These are phyloP conservation scores for Rhynchophorus ferrugineus DNA, from an alignment of 1,140 invertebrate genomes.

Conservation along the genomic window DNA sequence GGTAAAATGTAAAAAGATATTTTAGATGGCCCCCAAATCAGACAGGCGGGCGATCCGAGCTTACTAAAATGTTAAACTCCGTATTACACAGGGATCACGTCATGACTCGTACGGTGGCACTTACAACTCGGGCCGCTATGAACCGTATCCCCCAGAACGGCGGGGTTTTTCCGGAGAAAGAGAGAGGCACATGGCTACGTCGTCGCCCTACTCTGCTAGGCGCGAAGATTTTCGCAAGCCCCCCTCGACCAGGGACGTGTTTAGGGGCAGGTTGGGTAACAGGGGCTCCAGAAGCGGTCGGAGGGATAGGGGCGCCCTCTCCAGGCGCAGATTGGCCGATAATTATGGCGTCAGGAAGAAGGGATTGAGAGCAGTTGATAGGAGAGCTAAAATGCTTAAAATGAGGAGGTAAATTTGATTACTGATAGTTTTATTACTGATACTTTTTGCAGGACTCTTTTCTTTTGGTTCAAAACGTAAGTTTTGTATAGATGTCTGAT, in stretches of 20 bases:
- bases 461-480: background rate
- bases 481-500: background rate
- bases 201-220: constrained; percentile 22
- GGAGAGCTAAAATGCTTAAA: constrained; percentile 35
- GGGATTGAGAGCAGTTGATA: constrained; percentile 27
- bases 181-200: constrained; percentile 23
- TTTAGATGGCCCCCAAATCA: too few relatives aligned
- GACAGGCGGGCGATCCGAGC: too few relatives aligned
- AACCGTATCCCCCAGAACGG: constrained; percentile 25
- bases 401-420: constrained; percentile 39
- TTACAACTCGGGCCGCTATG: constrained; percentile 13
- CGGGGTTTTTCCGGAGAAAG: constrained; percentile 36
- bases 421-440: constrained; percentile 11
- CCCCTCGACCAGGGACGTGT: constrained; percentile 35
- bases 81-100: constrained; percentile 8
- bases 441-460: constrained; percentile 7
- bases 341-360: constrained; percentile 35
- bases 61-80: too few relatives aligned
- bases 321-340: constrained; percentile 27
- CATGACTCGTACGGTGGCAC: constrained; percentile 5
- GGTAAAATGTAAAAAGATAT: too few relatives aligned
- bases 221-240: constrained; percentile 38
- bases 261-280: constrained; percentile 33
- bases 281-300: constrained; percentile 23
- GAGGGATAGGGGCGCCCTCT: constrained; percentile 26